Base-by-base conservation (phyloP, 2,888 invertebrate genomes). In the Periphyllus acericola region DNA sequence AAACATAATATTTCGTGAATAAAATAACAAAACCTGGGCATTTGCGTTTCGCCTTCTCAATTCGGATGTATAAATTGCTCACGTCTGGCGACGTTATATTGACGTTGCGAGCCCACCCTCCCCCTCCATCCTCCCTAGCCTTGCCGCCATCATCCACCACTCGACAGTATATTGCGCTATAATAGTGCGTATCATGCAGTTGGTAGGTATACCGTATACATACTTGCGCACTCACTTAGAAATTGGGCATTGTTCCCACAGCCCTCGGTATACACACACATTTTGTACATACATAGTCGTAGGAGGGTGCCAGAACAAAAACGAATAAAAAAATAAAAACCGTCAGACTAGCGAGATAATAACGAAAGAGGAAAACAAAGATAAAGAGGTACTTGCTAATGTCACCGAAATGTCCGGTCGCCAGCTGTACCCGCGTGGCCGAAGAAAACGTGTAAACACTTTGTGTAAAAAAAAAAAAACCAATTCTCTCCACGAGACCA, bases 281-380 rank as follows among this genome's bases (percentile, higher is more conserved):
- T n/a, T n/a, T n/a, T n/a, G n/a, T n/a, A n/a, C n/a, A n/a, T n/a
- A n/a, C n/a, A 83, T 32, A 52, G 66, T 76, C 46, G 68, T 85
- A 85, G 68, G 66, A 85, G 84, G 84, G 84, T 85, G 76, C 84
- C 84, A 85, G 84, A 78, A 84, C 76, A 76, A 68, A 84, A 84
- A 76, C 21, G 40, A 76, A 82, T 52, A 14, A 60, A 60, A 52
- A n/a, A 52, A 72, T 14, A 66, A 84, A 83, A 84, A 84, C 40
- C 14, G 46, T 66, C 46, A 68, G 32, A 68, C 84, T 66, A 66
- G 84, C 76, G 32, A 84, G 76, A 76, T 76, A 34, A 82, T 75
- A 60, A 32, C 34, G 66, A 76, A 19, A 76, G 76, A 32, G 25
- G 21, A 74, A 74, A 36, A 74, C 34, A 74, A 74, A 74, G 34